Evolutionary conservation across 2,888 invertebrate genomes (phyloP), one percentile per base, ranked within the genome.

Genomic region (Drosophila diplacantha): DNA sequence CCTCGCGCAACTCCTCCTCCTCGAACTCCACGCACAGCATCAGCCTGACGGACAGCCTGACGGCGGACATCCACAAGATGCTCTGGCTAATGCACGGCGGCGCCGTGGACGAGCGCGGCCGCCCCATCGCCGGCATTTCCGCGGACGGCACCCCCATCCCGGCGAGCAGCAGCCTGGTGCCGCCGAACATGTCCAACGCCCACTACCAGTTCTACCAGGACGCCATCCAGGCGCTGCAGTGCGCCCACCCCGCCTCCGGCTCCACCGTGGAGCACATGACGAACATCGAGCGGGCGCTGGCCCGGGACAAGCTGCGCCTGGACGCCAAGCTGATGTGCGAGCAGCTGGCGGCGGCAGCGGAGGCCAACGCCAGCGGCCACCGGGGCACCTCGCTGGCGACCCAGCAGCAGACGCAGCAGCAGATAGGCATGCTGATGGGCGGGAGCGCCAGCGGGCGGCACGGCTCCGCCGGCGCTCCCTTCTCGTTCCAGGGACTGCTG

Each of bases 1-100:
- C 73, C 6, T 53, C 88, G 86, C 90, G 79, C 85, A 91, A 91
- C 72, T 91, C 91, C 32, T 91, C 91, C 11, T 90, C 91, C 56
- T 85, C 91, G 87, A 80, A 82, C 8, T 82, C 91, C 86, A 87
- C 91, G 88, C 85, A 89, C 89, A 89, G 92, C 89, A 79, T 91
- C 88, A 89, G 91, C 88, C 32, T 83, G 16, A 72, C 88, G 87
- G 76, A 91, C 88, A 87, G 90, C 87, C 86, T 89, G 88, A 83
- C 85, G 1, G 86, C 87, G 11, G 88, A 88, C 49, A 85, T 87
- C 38, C 87, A 87, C 53, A 87, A 85, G 72, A 86, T 86, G 82
- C 77, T 87, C 4, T 88, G 88, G 87, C 66, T 91, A 87, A 85
- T 87, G 85, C 83, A 85, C 41, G 85, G 86, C 31, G 85, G 86